Evolutionary conservation across 2,888 invertebrate species (phyloP).

Genomic region (Muschampia plurimacula): DNA sequence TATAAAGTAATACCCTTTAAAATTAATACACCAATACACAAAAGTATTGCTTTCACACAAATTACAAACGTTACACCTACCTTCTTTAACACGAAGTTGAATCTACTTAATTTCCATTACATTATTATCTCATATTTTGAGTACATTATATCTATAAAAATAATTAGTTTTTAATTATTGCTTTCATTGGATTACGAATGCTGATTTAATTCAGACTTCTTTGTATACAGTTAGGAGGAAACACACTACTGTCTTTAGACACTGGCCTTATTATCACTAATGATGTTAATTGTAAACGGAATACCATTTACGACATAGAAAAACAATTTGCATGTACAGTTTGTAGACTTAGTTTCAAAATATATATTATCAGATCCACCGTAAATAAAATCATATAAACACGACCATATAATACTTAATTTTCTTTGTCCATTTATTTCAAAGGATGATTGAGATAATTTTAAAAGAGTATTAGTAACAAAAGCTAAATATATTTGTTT

Average conservation of each 20-base stretch:
- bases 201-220: constrained; percentile 39
- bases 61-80: constrained; percentile 24
- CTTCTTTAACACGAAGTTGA: constrained; percentile 27
- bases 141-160: constrained; percentile 40
- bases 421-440: neutral
- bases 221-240: constrained; percentile 37
- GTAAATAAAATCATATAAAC: constrained; percentile 21
- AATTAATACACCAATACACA: constrained; percentile 26
- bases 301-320: constrained; percentile 33
- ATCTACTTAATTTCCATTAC: constrained; percentile 33
- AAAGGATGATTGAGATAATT: constrained; percentile 22
- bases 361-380: constrained; percentile 35
- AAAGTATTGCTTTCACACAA: constrained; percentile 27
- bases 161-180: constrained; percentile 39
- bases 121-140: constrained; percentile 36
- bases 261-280: constrained; percentile 77
- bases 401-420: constrained; percentile 33
- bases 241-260: constrained; percentile 62
- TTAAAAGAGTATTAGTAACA: constrained; percentile 10
- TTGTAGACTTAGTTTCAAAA: constrained; percentile 30
- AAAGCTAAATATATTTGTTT: constrained; percentile 1
- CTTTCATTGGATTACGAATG: constrained; percentile 39
- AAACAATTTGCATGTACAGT: constrained; percentile 38
- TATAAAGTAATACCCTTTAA: constrained; percentile 40
- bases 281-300: constrained; percentile 39